Percentiles rank a stretch among this genome's conserved stretches.
Conservation (phyloP, 37 sponge, comb jelly and placozoan species). For the Ianthella basta region DNA sequence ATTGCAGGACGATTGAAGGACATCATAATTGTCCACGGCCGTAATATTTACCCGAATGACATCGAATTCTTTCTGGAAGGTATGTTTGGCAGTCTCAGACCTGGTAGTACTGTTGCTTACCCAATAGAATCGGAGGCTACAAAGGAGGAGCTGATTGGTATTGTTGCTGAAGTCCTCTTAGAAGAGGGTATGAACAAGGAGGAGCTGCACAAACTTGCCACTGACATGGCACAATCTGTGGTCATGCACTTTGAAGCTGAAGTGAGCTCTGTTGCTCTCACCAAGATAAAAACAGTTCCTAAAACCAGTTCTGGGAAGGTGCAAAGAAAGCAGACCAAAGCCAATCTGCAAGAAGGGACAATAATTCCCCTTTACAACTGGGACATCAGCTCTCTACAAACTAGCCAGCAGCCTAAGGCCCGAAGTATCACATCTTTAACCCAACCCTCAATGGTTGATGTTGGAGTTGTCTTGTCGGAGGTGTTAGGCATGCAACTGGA, state of each 20-base stretch:
- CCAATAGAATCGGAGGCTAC: not conserved
- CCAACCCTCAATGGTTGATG: not conserved
- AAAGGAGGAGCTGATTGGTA: not conserved
- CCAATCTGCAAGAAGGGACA: not conserved
- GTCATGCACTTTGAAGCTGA: slow-evolving; percentile 32
- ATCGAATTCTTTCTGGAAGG: slow-evolving; percentile 32
- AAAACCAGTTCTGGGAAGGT: slow-evolving; percentile 44
- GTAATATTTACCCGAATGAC: slow-evolving; percentile 40
- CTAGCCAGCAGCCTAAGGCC: not conserved
- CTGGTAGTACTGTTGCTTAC: slow-evolving; percentile 40
- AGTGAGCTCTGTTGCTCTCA: slow-evolving; percentile 11
- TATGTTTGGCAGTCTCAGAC: not conserved
- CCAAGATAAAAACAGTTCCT: slow-evolving; percentile 24
- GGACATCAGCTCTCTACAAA: not conserved
- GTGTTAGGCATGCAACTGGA: slow-evolving; percentile 8
- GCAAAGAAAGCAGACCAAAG: slow-evolving; percentile 30
- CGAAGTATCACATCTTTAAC: not conserved
- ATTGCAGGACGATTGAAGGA: slow-evolving; percentile 37
- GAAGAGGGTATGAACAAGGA: not conserved
- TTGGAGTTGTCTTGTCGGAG: not conserved
- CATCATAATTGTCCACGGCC: slow-evolving; percentile 43
- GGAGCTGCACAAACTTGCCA: not conserved
- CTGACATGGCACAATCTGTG: slow-evolving; percentile 13
- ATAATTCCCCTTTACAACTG: slow-evolving; percentile 18
- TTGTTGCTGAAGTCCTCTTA: slow-evolving; percentile 9